Conservation (phyloP, 1,140 invertebrate genomes). For the Drosophila grimshawi region DNA sequence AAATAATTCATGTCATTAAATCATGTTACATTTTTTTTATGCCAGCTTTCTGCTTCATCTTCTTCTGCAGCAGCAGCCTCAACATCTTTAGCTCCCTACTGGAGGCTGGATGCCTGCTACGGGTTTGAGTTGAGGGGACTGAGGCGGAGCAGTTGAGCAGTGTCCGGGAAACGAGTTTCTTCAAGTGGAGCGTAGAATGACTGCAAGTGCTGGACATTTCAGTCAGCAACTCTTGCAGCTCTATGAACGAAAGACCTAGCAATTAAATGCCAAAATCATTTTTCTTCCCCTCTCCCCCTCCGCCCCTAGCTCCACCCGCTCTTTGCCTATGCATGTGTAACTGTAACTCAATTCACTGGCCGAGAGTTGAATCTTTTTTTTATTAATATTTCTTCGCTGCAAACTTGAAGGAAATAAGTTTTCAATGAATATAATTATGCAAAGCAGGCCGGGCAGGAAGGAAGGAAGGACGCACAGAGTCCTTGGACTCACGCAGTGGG, state of each 20-base stretch:
- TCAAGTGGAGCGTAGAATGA: slow-evolving; percentile 1
- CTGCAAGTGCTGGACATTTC: slow-evolving; percentile 54
- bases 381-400: slow-evolving; percentile 64
- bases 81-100: slow-evolving; percentile 61
- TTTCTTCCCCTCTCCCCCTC: not conserved
- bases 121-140: too few relatives aligned
- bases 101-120: not conserved
- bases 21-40: slow-evolving; percentile 84
- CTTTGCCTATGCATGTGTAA: slow-evolving; percentile 25
- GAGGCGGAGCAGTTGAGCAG: not conserved
- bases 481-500: slow-evolving; percentile 30
- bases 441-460: slow-evolving; percentile 55
- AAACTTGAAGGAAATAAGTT: slow-evolving; percentile 81
- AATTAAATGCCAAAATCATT: slow-evolving; percentile 72
- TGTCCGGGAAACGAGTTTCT: slow-evolving; percentile 70
- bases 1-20: slow-evolving; percentile 85
- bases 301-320: slow-evolving; percentile 23
- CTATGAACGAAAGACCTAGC: slow-evolving; percentile 42
- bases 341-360: slow-evolving; percentile 70
- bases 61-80: slow-evolving; percentile 40
- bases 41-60: slow-evolving; percentile 50
- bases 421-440: slow-evolving; percentile 83
- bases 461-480: slow-evolving; percentile 3
- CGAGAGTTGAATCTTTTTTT: slow-evolving; percentile 39
- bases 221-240: slow-evolving; percentile 14